Percentiles rank a stretch among this genome's conserved stretches.
These are phyloP conservation scores for Goniozus legneri DNA, from an alignment of 1,140 invertebrate genomes.

Conservation along the genomic window DNA sequence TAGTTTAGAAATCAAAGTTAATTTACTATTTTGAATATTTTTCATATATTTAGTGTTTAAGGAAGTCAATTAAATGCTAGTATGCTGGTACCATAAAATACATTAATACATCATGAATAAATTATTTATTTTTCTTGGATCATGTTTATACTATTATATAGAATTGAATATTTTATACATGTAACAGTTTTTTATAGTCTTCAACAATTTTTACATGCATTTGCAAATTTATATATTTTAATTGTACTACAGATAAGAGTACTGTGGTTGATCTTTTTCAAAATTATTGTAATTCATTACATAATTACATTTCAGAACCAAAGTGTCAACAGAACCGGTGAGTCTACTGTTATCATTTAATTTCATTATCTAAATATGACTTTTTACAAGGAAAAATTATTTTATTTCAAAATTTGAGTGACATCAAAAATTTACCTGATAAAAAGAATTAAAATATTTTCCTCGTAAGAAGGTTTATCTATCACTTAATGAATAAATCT, in stretches of 20 bases:
- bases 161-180: no score
- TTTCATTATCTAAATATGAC: slow-evolving; percentile 20
- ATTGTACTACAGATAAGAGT: slow-evolving; percentile 30
- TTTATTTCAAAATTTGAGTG: slow-evolving; percentile 7
- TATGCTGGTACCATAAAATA: slow-evolving; percentile 30
- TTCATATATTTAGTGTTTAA: no score
- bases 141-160: no score
- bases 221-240: no score
- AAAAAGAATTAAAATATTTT: background rate
- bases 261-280: slow-evolving; percentile 33
- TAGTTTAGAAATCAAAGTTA: no score
- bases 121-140: no score
- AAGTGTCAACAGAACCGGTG: slow-evolving; percentile 38
- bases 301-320: slow-evolving; percentile 48
- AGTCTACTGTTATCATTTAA: slow-evolving; percentile 30
- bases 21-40: no score
- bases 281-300: slow-evolving; percentile 36
- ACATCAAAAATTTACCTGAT: no score
- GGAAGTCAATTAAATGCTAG: slow-evolving; percentile 30
- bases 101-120: no score
- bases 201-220: slow-evolving; percentile 5
- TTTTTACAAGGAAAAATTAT: slow-evolving; percentile 33
- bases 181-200: no score
- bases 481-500: no score
- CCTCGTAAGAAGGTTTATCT: no score